Percentiles rank a stretch among this genome's conserved stretches.
phyloP scores from a whole-genome alignment of 2,113 vertebrate species.

The Cariama cristata region DNA sequence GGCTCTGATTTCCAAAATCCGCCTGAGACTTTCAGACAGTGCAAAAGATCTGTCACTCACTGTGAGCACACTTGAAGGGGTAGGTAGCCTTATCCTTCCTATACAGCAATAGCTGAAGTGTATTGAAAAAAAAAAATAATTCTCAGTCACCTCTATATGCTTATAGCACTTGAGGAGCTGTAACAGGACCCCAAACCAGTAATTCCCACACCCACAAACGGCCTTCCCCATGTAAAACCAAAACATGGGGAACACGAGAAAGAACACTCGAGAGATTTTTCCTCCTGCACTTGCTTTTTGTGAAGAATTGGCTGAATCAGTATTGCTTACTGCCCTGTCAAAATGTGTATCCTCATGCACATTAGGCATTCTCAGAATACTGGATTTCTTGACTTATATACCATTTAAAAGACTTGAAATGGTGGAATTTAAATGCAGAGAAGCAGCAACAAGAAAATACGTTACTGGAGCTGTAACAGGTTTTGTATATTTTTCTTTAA shows the following conservation, averaged over 20 bases:
- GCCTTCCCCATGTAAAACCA: not conserved
- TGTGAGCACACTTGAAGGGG: not conserved
- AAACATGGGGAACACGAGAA: not conserved
- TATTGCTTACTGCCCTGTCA: not conserved
- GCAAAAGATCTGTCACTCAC: not conserved
- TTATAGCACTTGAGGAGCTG: not conserved
- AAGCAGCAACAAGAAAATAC: not conserved
- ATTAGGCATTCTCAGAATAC: not conserved
- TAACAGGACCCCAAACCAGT: not conserved
- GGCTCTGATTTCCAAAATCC: not conserved
- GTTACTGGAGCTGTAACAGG: not conserved
- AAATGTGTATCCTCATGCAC: not conserved
- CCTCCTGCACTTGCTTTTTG: not conserved
- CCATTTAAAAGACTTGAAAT: not conserved
- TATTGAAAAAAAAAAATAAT: too few relatives aligned
- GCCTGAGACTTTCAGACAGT: not conserved
- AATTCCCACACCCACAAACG: not conserved
- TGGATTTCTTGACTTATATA: not conserved
- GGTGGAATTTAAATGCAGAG: not conserved
- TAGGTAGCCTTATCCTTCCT: not conserved
- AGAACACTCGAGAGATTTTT: not conserved
- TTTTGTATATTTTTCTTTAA: not conserved
- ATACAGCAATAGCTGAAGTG: not conserved
- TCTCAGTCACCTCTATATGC: not conserved
- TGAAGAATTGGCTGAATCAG: not conserved